phyloP scores from a whole-genome alignment of 2,888 invertebrate genomes.

The Carcina quercana region DNA sequence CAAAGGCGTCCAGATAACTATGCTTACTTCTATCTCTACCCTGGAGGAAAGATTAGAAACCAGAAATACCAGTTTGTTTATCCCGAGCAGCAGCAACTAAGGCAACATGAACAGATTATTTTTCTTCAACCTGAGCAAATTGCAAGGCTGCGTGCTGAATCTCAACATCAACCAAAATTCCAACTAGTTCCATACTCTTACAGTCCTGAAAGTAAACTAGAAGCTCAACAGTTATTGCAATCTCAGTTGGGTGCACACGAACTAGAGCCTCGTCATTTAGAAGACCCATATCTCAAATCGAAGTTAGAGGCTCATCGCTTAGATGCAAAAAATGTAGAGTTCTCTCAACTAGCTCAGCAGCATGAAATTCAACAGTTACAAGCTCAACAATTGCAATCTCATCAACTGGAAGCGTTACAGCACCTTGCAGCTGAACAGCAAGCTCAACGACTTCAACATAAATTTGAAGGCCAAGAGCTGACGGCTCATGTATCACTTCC shows the following conservation, averaged over 20 bases:
- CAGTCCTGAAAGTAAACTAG: conserved; percentile 13
- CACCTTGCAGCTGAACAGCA: conserved; percentile 4
- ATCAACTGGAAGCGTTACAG: conserved; percentile 3
- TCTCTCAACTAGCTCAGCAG: conserved; percentile 3
- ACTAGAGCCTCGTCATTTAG: conserved; percentile 22
- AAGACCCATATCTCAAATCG: too few species aligned
- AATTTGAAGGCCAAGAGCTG: conserved; percentile 2
- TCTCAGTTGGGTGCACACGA: conserved; percentile 2
- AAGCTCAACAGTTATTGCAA: conserved; percentile 8
- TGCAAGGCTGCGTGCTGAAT: neutral
- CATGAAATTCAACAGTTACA: conserved; percentile 1
- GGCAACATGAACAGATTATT: neutral
- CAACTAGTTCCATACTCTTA: conserved; percentile 21
- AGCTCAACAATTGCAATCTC: conserved; percentile 2
- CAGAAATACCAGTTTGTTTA: conserved; percentile 1
- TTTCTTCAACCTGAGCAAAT: neutral
- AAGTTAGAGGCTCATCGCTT: conserved; percentile 4
- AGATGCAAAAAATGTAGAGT: neutral
- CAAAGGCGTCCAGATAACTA: conserved; percentile 6
- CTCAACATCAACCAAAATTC: conserved; percentile 8
- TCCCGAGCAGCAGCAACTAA: neutral
- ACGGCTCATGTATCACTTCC: neutral
- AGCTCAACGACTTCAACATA: conserved; percentile 2
- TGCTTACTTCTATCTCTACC: conserved; percentile 12
- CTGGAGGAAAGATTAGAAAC: conserved; percentile 3